Evolutionary conservation across 2,888 invertebrate genomes (phyloP), one percentile per base, ranked within the genome.

Genomic region (Troides oblongomaculatus): DNA sequence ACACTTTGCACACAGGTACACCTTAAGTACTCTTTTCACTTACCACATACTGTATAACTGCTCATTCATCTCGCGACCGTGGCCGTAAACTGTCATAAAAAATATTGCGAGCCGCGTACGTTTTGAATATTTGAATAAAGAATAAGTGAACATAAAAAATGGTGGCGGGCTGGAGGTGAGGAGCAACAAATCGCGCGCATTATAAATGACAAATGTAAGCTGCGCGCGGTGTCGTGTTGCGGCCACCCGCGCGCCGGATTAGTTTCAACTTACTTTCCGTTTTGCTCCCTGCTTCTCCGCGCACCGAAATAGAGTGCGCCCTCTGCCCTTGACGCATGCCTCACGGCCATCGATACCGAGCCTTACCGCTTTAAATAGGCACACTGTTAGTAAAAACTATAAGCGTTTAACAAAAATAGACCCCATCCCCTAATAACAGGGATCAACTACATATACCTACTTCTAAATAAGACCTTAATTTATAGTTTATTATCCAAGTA

Each of bases 121-220:
- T 79, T 82, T 84, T 84, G 84, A 87, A 88, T 86, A 86, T 88
- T 87, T 87, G 80, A 88, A 90, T 90, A 89, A 89, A 87, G 85
- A 87, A 90, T 88, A 87, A 86, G 85, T 81, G 83, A 84, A 79
- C 84, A 88, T 89, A 90, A 90, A 90, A 85, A 53, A 53, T 53
- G 83, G 79, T 82, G 79, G 78, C 79, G 81, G 78, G 78, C 76
- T 76, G 73, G 76, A 85, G 82, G 84, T 85, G 88, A 88, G 86
- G 86, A 87, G 86, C 91, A 91, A 92, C 92, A 92, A 92, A 92
- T 92, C 91, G 92, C 90, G 85, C 85, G 91, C 90, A 92, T 92
- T 91, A 90, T 89, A 89, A 90, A 92, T 92, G 92, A 92, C 92
- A 92, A 92, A 92, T 92, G 92, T 90, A 88, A 89, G 88, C 84